Evolutionary conservation across 2,888 invertebrate species (phyloP), one percentile per base, ranked within the genome.

Genomic region (Barypeithes pellucidus): DNA sequence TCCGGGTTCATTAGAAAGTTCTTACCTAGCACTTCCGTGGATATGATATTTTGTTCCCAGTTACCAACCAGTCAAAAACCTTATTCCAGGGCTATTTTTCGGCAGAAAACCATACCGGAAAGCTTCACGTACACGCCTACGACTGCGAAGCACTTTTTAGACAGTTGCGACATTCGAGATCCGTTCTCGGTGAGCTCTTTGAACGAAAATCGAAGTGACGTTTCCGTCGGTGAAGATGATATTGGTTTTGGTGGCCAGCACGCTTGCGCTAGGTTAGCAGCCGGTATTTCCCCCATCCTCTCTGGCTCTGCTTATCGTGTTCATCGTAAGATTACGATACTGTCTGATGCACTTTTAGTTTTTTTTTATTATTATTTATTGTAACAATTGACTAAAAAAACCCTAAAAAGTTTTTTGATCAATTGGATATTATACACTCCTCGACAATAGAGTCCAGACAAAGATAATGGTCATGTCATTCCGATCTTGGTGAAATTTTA

Each of bases 221-320:
- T 57, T 57, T 16, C 54, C 8, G 29, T 57, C 16, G 16, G 33
- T 57, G 75, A 73, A 75, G 77, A 67, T 7, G 70, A 63, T 43
- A 47, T 63, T 68, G 29, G 65, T 45, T 71, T 71, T 39, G 67
- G 68, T 47, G 63, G 60, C 33, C 70, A 71, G 63, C 67, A 77
- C 72, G 72, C 78, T 77, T 78, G 81, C 80, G 82, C 82, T 83
- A 83, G 83, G 83, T 83, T 83, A 83, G 81, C 79, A 77, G 79
- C 75, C 71, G 79, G 79, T 78, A 78, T 77, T 75, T 76, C 79
- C 62, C 63, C 66, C 74, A 72, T 72, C 77, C 75, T 78, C 78
- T 76, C 78, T 81, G 81, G 79, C 81, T 79, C 80, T 81, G 81
- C 80, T 79, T 77, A 79, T 71, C 70, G 71, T 75, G 75, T 75